phyloP scores from a whole-genome alignment of 2,888 invertebrate species.

The Machimus atricapillus region DNA sequence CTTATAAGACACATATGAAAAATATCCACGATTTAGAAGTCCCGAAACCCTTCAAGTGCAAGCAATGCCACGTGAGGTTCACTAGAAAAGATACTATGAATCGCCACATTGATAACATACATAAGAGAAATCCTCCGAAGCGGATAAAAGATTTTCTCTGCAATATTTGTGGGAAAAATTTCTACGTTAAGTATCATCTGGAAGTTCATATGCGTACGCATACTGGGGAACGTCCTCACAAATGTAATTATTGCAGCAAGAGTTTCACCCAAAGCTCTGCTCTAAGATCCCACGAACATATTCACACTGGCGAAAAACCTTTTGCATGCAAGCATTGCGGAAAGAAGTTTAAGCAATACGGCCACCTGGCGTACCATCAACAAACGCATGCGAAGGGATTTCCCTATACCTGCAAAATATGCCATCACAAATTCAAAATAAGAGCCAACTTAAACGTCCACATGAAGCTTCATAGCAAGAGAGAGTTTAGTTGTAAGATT shows the following conservation, averaged over 20 bases:
- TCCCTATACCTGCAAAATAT: background rate
- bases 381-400: background rate
- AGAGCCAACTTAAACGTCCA: background rate
- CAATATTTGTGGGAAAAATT: background rate
- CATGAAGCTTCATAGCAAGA: background rate
- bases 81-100: background rate
- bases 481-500: background rate
- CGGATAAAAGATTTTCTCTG: background rate
- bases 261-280: background rate
- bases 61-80: background rate
- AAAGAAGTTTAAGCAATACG: background rate
- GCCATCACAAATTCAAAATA: background rate
- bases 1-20: background rate
- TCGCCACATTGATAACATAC: background rate
- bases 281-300: background rate
- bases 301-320: background rate
- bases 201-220: background rate
- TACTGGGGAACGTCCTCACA: background rate
- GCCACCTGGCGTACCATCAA: background rate
- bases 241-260: background rate
- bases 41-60: background rate
- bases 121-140: background rate
- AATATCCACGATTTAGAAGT: background rate
- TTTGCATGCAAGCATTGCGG: background rate
- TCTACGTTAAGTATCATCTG: background rate